Conservation (phyloP, 2,113 vertebrate species). For the Xiphophorus maculatus region DNA sequence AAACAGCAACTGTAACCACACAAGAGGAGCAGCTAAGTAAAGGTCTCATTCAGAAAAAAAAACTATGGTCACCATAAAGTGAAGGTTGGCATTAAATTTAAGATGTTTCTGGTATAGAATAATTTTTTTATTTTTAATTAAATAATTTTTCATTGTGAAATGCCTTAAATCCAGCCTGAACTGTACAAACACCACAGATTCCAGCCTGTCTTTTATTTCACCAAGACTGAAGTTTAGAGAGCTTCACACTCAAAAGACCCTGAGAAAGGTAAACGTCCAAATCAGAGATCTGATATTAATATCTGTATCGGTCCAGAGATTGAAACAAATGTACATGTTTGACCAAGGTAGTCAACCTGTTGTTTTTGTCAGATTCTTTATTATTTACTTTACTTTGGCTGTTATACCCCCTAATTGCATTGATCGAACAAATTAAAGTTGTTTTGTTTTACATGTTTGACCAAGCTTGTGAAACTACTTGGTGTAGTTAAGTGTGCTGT, state of each 20-base stretch:
- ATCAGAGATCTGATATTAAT: background rate
- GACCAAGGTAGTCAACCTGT: too few relatives aligned
- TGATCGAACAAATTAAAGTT: too few relatives aligned
- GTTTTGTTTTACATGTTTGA: too few relatives aligned
- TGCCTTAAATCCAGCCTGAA: background rate
- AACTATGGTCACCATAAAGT: too few relatives aligned
- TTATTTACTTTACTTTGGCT: too few relatives aligned
- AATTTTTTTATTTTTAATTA: too few relatives aligned
- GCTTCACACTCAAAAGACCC: background rate
- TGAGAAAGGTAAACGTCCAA: background rate
- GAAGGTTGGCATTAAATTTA: background rate
- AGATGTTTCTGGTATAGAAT: background rate
- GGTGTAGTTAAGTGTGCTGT: too few relatives aligned
- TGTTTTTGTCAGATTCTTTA: too few relatives aligned
- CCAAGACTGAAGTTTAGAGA: background rate
- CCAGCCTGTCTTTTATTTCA: background rate
- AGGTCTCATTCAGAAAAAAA: background rate
- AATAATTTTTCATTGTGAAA: background rate
- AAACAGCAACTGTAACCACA: constrained; percentile 70
- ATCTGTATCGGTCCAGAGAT: too few relatives aligned
- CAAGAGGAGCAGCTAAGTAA: constrained; percentile 32
- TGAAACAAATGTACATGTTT: too few relatives aligned
- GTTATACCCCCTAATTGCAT: too few relatives aligned
- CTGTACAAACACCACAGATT: background rate
- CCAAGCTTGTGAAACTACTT: too few relatives aligned